Evolutionary conservation across 2,888 invertebrate genomes (phyloP).

Genomic region (Euspilapteryx auroguttella): DNA sequence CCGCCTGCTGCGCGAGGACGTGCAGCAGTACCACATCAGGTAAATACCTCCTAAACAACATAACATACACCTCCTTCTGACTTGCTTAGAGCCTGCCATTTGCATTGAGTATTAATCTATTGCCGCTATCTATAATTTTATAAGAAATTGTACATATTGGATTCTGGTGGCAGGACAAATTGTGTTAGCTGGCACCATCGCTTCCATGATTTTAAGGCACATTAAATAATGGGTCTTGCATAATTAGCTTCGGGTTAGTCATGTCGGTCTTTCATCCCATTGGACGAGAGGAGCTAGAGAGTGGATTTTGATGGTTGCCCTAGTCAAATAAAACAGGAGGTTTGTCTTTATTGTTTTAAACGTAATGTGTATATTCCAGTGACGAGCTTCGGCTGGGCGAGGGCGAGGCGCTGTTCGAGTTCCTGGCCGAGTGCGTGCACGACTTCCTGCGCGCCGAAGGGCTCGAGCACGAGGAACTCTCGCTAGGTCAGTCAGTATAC

Average conservation of each 20-base stretch:
- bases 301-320: background rate
- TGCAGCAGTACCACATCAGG: conserved; percentile 65
- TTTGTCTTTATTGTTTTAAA: background rate
- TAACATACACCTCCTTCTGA: too few species aligned
- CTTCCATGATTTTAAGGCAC: too few species aligned
- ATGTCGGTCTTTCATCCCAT: background rate
- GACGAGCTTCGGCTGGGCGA: conserved; percentile 64
- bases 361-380: conserved; percentile 16
- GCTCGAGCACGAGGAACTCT: conserved; percentile 58
- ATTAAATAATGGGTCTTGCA: too few species aligned
- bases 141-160: too few species aligned
- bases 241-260: background rate
- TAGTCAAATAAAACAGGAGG: too few species aligned
- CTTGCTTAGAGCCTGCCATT: too few species aligned
- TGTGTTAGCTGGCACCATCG: too few species aligned
- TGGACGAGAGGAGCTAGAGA: background rate
- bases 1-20: conserved; percentile 55
- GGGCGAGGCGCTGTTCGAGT: conserved; percentile 70
- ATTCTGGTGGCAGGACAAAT: too few species aligned
- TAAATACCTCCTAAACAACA: conserved; percentile 8
- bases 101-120: too few species aligned
- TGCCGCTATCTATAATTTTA: too few species aligned
- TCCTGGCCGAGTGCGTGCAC: conserved; percentile 73
- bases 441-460: conserved; percentile 67
- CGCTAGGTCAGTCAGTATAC: conserved; percentile 73